Evolutionary conservation across 2,797 vertebrate genomes (phyloP).

Genomic region (Periparus ater): DNA sequence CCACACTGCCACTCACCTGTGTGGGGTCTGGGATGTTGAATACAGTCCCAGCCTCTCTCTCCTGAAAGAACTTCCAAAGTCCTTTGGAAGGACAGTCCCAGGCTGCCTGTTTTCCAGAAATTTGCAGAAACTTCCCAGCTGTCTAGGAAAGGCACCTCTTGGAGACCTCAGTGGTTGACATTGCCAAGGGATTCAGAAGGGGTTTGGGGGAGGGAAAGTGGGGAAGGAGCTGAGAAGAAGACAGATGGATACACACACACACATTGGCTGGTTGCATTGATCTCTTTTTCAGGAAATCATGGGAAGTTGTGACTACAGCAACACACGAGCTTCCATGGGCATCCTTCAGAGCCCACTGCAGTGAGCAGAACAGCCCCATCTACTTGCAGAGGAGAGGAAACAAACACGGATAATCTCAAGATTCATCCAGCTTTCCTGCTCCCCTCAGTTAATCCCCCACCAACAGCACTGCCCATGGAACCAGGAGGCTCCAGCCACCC

Average conservation of each 20-base stretch:
- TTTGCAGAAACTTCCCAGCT: neutral
- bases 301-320: neutral
- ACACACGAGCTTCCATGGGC: neutral
- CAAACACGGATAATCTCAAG: neutral
- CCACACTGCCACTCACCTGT: neutral
- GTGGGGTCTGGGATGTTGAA: neutral
- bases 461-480: rapidly evolving
- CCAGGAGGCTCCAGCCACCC: neutral
- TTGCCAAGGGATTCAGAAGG: neutral
- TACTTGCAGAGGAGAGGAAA: neutral
- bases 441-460: neutral
- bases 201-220: neutral
- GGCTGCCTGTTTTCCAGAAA: neutral
- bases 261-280: rapidly evolving
- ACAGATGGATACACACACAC: neutral
- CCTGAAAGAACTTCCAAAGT: neutral
- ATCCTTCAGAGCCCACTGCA: neutral
- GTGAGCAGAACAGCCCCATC: neutral
- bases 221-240: neutral
- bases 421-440: rapidly evolving
- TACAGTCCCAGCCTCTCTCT: neutral
- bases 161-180: neutral
- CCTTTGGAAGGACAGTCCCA: neutral
- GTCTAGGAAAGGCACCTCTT: neutral
- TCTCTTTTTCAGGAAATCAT: neutral